A percentile compares a stretch with the other conserved stretches of the same genome.
These are phyloP conservation scores for Takifugu bimaculatus DNA, from an alignment of 2,113 vertebrate species.

Conservation along the genomic window DNA sequence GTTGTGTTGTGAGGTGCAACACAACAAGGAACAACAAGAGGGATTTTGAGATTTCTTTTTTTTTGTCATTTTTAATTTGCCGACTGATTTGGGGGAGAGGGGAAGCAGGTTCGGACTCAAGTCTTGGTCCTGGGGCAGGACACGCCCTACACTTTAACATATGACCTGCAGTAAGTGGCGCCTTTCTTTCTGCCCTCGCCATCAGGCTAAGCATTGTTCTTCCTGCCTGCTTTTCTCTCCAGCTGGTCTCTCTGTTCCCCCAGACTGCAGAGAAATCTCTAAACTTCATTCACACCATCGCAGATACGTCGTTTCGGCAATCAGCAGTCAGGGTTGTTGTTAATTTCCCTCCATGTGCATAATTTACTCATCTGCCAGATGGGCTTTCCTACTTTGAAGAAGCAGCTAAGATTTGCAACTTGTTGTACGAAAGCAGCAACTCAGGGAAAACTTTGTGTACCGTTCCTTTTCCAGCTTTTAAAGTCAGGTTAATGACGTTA, in stretches of 20 bases:
- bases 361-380: slow-evolving; percentile 20
- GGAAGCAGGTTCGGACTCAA: too few species aligned
- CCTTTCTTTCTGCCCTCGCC: too few species aligned
- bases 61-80: slow-evolving; percentile 3
- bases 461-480: background rate
- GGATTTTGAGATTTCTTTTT: background rate
- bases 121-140: too few species aligned
- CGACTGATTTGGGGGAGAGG: background rate
- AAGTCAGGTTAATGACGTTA: background rate
- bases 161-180: too few species aligned
- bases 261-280: slow-evolving; percentile 7
- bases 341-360: slow-evolving; percentile 19
- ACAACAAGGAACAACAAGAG: background rate
- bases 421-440: background rate
- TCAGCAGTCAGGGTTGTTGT: slow-evolving; percentile 11
- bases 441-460: background rate
- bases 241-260: too few species aligned
- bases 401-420: slow-evolving; percentile 2
- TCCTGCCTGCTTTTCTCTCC: too few species aligned
- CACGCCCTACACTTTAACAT: too few species aligned
- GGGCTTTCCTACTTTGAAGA: slow-evolving; percentile 22
- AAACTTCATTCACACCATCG: background rate
- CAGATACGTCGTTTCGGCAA: slow-evolving; percentile 9
- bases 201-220: too few species aligned
- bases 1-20: slow-evolving; percentile 16